Evolutionary conservation across 2,113 vertebrate genomes (phyloP).

Genomic region (Tylochromis polylepis): DNA sequence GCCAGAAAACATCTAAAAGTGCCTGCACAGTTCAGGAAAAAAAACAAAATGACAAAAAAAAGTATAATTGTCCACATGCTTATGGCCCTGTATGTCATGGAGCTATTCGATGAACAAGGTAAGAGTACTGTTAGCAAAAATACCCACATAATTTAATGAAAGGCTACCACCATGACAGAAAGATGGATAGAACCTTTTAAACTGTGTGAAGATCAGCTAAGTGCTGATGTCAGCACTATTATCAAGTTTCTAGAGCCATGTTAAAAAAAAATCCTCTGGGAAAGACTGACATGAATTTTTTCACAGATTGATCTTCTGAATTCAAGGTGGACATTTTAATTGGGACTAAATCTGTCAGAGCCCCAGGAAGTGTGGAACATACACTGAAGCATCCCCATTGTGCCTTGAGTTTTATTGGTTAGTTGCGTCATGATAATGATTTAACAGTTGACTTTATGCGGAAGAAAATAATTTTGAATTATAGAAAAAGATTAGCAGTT

Average conservation of each 20-base stretch:
- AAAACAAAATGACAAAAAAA: neutral
- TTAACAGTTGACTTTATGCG: neutral
- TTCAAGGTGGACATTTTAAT: constrained; percentile 50
- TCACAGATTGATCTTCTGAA: constrained; percentile 14
- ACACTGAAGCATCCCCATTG: neutral
- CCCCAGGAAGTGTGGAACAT: neutral
- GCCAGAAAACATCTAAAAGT: neutral
- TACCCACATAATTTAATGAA: neutral
- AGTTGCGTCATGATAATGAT: neutral
- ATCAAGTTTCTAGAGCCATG: constrained; percentile 1
- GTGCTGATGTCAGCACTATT: constrained; percentile 38
- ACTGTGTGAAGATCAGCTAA: constrained; percentile 49
- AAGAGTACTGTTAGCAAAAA: neutral
- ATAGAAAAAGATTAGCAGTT: neutral
- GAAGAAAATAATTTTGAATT: neutral
- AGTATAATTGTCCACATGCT: neutral
- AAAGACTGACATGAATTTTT: constrained; percentile 20
- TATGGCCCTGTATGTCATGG: neutral
- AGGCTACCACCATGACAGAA: constrained; percentile 8
- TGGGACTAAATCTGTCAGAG: constrained; percentile 44
- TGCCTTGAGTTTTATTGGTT: neutral
- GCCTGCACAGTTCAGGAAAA: accelerated
- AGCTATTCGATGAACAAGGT: neutral
- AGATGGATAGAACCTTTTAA: constrained; percentile 35
- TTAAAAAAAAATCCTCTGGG: constrained; percentile 27